These are phyloP conservation scores for Mylabris phalerata DNA, from an alignment of 1,140 invertebrate species.

Conservation along the genomic window DNA sequence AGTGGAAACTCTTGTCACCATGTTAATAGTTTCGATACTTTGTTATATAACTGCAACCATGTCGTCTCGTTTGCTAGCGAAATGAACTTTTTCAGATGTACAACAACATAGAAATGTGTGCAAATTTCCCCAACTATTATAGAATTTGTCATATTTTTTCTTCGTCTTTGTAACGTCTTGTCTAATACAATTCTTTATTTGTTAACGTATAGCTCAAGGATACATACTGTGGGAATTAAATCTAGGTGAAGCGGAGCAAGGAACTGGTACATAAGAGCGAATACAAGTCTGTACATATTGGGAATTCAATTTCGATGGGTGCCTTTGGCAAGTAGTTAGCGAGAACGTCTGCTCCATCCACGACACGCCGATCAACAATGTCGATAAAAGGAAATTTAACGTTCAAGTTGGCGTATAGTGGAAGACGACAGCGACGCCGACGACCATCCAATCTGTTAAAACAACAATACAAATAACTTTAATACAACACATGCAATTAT, in stretches of 20 bases:
- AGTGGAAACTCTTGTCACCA: slow-evolving; percentile 24
- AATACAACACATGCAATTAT: not conserved
- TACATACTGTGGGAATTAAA: slow-evolving; percentile 23
- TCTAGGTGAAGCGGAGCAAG: slow-evolving; percentile 25
- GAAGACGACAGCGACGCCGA: too few relatives aligned
- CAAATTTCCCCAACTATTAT: too few relatives aligned
- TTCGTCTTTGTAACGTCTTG: too few relatives aligned
- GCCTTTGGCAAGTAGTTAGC: slow-evolving; percentile 24
- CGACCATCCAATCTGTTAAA: not conserved
- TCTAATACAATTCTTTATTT: slow-evolving; percentile 21
- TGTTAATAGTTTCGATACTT: slow-evolving; percentile 26
- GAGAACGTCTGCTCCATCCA: slow-evolving; percentile 24
- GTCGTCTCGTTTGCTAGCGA: too few relatives aligned
- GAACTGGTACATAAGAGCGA: slow-evolving; percentile 16
- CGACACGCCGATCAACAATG: slow-evolving; percentile 19
- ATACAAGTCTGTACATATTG: slow-evolving; percentile 21
- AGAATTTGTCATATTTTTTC: too few relatives aligned
- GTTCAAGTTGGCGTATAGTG: slow-evolving; percentile 5
- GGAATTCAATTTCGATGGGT: slow-evolving; percentile 27
- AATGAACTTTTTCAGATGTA: too few relatives aligned
- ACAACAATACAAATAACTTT: not conserved
- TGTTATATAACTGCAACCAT: slow-evolving; percentile 10
- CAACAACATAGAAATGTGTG: not conserved
- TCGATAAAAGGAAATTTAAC: slow-evolving; percentile 17
- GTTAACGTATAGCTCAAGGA: slow-evolving; percentile 17